These are phyloP conservation scores for Coregonus clupeaformis DNA, from an alignment of 2,113 vertebrate species.

Conservation along the genomic window DNA sequence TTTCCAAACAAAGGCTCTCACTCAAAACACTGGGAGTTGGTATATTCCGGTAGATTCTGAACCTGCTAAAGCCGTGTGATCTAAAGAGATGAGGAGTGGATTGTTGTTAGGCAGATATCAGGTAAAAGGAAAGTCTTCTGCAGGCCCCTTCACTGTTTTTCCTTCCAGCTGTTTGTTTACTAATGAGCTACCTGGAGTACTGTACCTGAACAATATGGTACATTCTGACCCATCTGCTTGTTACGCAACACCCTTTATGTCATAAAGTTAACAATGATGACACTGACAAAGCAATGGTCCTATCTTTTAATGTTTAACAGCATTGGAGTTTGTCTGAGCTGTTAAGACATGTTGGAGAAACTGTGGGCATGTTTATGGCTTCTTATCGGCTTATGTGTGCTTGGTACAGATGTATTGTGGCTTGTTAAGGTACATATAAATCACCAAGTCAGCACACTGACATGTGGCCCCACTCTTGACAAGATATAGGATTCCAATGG, in stretches of 20 bases:
- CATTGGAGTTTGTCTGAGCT: background rate
- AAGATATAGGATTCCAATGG: background rate
- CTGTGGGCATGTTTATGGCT: constrained; percentile 21
- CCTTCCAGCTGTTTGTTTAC: constrained; percentile 10
- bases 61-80: background rate
- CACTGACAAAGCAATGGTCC: constrained; percentile 3
- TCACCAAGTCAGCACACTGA: constrained; percentile 1
- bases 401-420: constrained; percentile 1
- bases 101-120: background rate
- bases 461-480: background rate
- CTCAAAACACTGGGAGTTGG: background rate
- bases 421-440: constrained; percentile 4
- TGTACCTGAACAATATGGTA: background rate
- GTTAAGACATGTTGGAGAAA: background rate
- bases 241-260: constrained; percentile 31
- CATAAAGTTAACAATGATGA: constrained; percentile 25
- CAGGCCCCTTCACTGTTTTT: background rate
- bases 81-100: background rate
- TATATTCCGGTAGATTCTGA: background rate
- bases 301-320: constrained; percentile 19
- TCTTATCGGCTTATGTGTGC: constrained; percentile 29
- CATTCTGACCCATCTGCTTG: constrained; percentile 5
- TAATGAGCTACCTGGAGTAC: constrained; percentile 14
- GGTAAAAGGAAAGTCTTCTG: background rate
- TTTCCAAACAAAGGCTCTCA: background rate